phyloP scores from a whole-genome alignment of 2,888 invertebrate species.

The Apotomis capreana region DNA sequence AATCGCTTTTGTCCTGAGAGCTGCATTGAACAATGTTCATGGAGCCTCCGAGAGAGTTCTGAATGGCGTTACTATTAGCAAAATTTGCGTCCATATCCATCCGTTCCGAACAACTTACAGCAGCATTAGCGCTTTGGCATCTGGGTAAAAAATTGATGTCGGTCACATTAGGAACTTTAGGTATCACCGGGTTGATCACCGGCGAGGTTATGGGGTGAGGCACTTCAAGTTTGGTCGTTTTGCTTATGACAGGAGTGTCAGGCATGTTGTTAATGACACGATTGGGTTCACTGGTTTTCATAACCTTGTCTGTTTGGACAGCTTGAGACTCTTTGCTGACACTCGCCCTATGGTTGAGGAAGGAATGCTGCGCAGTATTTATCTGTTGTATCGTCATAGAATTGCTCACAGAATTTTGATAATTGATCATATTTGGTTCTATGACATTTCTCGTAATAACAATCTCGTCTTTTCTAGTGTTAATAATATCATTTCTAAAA shows the following conservation, averaged over 20 bases:
- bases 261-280: slow-evolving; percentile 61
- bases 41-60: slow-evolving; percentile 65
- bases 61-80: slow-evolving; percentile 60
- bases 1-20: slow-evolving; percentile 67
- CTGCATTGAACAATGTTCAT: slow-evolving; percentile 66
- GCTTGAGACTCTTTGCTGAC: slow-evolving; percentile 72
- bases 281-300: slow-evolving; percentile 67
- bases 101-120: slow-evolving; percentile 70
- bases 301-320: slow-evolving; percentile 72
- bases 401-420: slow-evolving; percentile 67
- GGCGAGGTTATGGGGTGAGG: slow-evolving; percentile 80
- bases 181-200: slow-evolving; percentile 75
- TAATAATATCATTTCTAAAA: slow-evolving; percentile 67
- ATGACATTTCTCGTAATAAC: slow-evolving; percentile 71
- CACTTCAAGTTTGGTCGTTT: slow-evolving; percentile 75
- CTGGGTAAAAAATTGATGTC: slow-evolving; percentile 76
- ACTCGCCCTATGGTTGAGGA: slow-evolving; percentile 67
- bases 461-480: slow-evolving; percentile 71
- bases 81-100: slow-evolving; percentile 68
- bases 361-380: slow-evolving; percentile 69
- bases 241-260: slow-evolving; percentile 70
- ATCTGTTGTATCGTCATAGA: slow-evolving; percentile 78
- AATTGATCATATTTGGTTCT: slow-evolving; percentile 67
- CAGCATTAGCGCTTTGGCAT: slow-evolving; percentile 77
- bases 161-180: slow-evolving; percentile 73